Percentiles rank a stretch among this genome's conserved stretches.
phyloP scores from a whole-genome alignment of 2,113 vertebrate genomes.

The Leptocoma aspasia region DNA sequence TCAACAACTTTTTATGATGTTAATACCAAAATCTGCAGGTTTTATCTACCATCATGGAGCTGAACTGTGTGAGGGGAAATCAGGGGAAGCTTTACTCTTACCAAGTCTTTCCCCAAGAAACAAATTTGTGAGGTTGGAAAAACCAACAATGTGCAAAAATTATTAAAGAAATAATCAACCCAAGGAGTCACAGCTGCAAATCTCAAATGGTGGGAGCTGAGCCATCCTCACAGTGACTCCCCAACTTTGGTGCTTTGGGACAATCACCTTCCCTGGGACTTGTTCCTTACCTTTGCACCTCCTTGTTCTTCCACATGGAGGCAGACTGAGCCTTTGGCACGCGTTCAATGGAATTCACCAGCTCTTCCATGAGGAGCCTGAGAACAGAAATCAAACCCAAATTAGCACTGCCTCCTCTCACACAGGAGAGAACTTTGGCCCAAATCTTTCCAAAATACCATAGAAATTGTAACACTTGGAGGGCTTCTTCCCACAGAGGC shows the following conservation, averaged over 20 bases:
- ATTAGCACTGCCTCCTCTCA: not conserved
- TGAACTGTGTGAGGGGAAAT: not conserved
- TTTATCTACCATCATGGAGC: not conserved
- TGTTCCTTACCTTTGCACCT: constrained; percentile 82
- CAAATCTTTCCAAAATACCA: not conserved
- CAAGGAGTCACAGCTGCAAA: not conserved
- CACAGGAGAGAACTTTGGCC: not conserved
- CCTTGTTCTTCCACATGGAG: constrained; percentile 97
- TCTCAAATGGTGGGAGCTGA: not conserved
- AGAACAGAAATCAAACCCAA: not conserved
- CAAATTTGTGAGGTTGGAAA: not conserved
- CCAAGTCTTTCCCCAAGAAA: not conserved
- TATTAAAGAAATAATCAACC: not conserved
- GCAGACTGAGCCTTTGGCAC: constrained; percentile 96
- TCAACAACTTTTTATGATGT: not conserved
- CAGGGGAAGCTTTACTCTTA: not conserved
- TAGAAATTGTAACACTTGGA: not conserved
- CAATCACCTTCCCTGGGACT: not conserved
- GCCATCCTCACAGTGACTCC: not conserved
- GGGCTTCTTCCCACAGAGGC: not conserved
- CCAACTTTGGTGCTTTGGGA: not conserved
- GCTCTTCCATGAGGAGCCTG: constrained; percentile 95
- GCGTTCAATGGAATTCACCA: constrained; percentile 96
- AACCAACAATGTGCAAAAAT: not conserved
- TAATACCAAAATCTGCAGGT: not conserved